phyloP scores from a whole-genome alignment of 2,113 vertebrate species.

The Gallinago media region DNA sequence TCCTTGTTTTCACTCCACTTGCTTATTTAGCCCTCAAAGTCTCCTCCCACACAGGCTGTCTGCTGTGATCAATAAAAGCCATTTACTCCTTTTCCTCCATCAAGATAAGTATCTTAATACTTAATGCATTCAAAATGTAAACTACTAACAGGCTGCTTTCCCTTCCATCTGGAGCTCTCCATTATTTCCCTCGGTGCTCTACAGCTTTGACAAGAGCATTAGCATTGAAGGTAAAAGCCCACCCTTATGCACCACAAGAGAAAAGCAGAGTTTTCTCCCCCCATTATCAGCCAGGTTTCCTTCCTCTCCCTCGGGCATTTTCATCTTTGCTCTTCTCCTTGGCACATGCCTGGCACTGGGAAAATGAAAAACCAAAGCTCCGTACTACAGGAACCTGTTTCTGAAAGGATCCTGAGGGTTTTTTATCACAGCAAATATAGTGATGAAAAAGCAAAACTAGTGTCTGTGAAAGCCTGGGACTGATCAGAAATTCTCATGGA shows the following conservation, averaged over 20 bases:
- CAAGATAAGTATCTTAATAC: not conserved
- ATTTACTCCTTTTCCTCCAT: constrained; percentile 3
- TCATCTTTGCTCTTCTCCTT: not conserved
- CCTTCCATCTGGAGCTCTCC: not conserved
- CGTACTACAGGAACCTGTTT: not conserved
- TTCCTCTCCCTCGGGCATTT: not conserved
- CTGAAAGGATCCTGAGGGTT: not conserved
- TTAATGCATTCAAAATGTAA: not conserved
- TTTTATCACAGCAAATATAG: not conserved
- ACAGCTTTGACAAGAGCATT: not conserved
- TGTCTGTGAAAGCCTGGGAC: not conserved
- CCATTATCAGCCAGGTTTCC: not conserved
- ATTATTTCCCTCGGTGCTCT: not conserved
- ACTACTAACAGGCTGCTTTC: not conserved
- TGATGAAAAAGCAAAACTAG: not conserved
- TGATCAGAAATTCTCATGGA: not conserved
- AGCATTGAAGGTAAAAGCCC: not conserved
- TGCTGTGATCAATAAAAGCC: constrained; percentile 8
- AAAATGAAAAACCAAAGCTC: not conserved
- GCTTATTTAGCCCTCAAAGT: not conserved
- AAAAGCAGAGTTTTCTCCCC: not conserved
- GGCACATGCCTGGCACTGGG: not conserved
- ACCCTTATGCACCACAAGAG: not conserved
- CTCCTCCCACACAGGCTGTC: not conserved
- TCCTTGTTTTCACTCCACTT: not conserved